Evolutionary conservation across 2,797 vertebrate genomes (phyloP).

Genomic region (Micropoecilia bifurca): DNA sequence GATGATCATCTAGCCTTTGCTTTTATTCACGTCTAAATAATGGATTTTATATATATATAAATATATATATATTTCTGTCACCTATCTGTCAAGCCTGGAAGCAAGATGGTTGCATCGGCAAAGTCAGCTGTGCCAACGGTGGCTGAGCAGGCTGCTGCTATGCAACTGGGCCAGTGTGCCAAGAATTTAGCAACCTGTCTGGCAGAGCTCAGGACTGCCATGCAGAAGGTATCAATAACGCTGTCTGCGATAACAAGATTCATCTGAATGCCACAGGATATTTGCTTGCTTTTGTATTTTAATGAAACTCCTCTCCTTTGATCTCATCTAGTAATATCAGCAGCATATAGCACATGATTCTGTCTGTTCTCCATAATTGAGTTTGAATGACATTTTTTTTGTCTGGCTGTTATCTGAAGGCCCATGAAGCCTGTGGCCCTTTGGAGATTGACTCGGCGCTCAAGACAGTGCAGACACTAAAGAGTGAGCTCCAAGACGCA

Average conservation of each 20-base stretch:
- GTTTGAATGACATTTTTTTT: conserved; percentile 24
- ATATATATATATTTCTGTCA: conserved; percentile 35
- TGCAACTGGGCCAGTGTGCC: conserved; percentile 97
- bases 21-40: not conserved
- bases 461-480: conserved; percentile 92
- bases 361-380: conserved; percentile 7
- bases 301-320: conserved; percentile 12
- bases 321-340: conserved; percentile 24
- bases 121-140: conserved; percentile 97
- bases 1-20: not conserved
- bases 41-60: conserved; percentile 18
- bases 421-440: conserved; percentile 97
- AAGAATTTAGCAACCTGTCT: conserved; percentile 98
- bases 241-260: conserved; percentile 9
- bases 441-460: conserved; percentile 98
- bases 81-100: conserved; percentile 88
- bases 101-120: conserved; percentile 97
- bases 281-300: conserved; percentile 12
- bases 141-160: conserved; percentile 95
- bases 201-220: conserved; percentile 93
- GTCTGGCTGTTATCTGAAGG: conserved; percentile 74
- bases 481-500: conserved; percentile 96
- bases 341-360: not conserved
- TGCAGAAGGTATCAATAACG: conserved; percentile 88
- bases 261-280: conserved; percentile 18